Base-by-base conservation (phyloP, 2,888 invertebrate species). In the Amphipoea lucens region DNA sequence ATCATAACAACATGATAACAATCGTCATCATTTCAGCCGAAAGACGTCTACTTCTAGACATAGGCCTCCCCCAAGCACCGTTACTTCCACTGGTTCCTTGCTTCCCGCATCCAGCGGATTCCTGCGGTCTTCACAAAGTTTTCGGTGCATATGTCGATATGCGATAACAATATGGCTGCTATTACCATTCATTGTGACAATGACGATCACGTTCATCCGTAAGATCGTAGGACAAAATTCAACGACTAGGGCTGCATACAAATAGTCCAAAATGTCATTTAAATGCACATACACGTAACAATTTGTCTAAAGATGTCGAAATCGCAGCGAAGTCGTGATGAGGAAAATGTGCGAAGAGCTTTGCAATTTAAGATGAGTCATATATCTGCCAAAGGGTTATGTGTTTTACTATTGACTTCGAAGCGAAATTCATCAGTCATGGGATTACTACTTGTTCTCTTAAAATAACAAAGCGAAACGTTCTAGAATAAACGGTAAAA, bases 281-380 rank as follows among this genome's bases (percentile, higher is more conserved):
- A 65, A 63, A 45, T 60, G 70, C 70, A 45, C 48, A 85, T 48
- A 69, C 45, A 70, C 54, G 65, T 63, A 83, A 66, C 48, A 48
- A 73, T 67, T 63, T 71, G 29, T 74, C 70, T 29, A n/a, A 77
- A 9, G 62, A 74, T 84, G 36, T 74, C 29, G 65, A 82, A 81
- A 85, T 75, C 57, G 20, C n/a, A 4, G 51, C 40, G 2, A 65
- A 40, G 12, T 48, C 29, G 66, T 42, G 48, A 70, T 63, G 63
- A 86, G 86, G 84, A 82, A 67, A 86, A 86, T 60, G 63, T 63
- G 51, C 11, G 14, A 45, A 23, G 12, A 68, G 20, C 79, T 54
- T 67, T 20, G 45, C 48, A 36, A 60, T 42, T 42, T 60, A 4
- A 40, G 20, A 78, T 70, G 36, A 40, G 3, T 60, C 65, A 66